Base-by-base conservation (phyloP, 1,140 invertebrate genomes). In the Paralvinella palmiformis region DNA sequence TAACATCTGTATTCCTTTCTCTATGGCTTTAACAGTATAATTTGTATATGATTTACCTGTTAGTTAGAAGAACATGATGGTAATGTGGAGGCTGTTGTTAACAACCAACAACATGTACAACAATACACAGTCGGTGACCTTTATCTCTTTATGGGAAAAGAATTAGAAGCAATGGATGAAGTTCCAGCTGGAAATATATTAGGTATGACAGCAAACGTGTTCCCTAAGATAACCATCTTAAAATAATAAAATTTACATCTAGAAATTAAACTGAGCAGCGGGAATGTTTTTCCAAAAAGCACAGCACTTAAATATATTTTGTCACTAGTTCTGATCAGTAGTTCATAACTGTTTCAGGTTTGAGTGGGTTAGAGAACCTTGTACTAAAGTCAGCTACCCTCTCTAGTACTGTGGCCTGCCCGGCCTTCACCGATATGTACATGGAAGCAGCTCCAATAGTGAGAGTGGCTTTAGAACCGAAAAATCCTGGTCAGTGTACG, bases 141-240 rank as follows among this genome's bases (percentile, higher is more conserved):
- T 0, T 99, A 94, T 75, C 80, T 96, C 67, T 83, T 99, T 29
- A 94, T 98, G 90, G 96, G 96, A 3, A 84, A 91, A 72, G 95
- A 99, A 72, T 79, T 98, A 33, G 88, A 94, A 79, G 71, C 83
- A 0, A 82, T 97, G 17, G 86, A 90, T 33, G 83, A 86, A 75
- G 90, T 91, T 0, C 86, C 89, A 20, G 90, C 92, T 61, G 96
- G 96, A 6, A 94, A 94, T 79, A 88, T 98, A 60, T 85, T 93
- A 57, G 90, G 88, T 85, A n/a, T 68, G 58, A 59, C 22, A 24
- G 36, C n/a, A 7, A 10, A 41, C n/a, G 10, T 41, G n/a, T 41
- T n/a, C n/a, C n/a, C n/a, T n/a, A n/a, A n/a, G n/a, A n/a, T n/a
- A n/a, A n/a, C n/a, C n/a, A n/a, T n/a, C n/a, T n/a, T n/a, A n/a